These are phyloP conservation scores for Andrena dorsata DNA, from an alignment of 2,888 invertebrate species.

Conservation along the genomic window DNA sequence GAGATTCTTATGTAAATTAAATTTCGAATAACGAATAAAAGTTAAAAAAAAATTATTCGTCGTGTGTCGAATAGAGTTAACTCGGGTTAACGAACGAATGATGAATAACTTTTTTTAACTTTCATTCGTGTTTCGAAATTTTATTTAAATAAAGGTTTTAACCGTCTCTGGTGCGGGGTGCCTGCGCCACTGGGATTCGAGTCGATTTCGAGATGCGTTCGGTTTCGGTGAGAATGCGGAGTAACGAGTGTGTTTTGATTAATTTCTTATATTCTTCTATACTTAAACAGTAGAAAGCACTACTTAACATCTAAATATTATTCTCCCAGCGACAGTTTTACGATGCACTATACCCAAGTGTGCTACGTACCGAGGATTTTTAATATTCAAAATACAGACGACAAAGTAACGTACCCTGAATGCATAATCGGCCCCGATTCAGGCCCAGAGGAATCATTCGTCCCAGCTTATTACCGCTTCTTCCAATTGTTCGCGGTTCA, in stretches of 20 bases:
- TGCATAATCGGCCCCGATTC: conserved; percentile 14
- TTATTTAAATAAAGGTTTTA: no score
- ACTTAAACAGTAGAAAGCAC: background rate
- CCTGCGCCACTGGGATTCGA: no score
- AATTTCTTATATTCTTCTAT: background rate
- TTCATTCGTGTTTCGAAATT: no score
- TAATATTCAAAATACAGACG: background rate
- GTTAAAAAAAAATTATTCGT: no score
- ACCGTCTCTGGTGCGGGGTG: no score
- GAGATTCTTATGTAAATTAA: no score
- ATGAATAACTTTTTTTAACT: no score
- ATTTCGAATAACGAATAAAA: no score
- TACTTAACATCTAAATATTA: background rate
- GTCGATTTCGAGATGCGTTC: conserved; percentile 13
- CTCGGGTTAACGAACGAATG: no score
- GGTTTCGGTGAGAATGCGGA: background rate
- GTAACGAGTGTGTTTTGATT: background rate
- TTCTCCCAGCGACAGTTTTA: background rate
- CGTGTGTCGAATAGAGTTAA: no score
- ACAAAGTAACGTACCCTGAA: conserved; percentile 13
- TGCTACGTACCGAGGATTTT: background rate
- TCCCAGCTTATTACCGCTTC: conserved; percentile 18
- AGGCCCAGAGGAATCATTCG: background rate
- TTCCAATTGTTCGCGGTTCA: conserved; percentile 33
- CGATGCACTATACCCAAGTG: background rate